Evolutionary conservation across 2,888 invertebrate genomes (phyloP).

Genomic region (Antitype chi): DNA sequence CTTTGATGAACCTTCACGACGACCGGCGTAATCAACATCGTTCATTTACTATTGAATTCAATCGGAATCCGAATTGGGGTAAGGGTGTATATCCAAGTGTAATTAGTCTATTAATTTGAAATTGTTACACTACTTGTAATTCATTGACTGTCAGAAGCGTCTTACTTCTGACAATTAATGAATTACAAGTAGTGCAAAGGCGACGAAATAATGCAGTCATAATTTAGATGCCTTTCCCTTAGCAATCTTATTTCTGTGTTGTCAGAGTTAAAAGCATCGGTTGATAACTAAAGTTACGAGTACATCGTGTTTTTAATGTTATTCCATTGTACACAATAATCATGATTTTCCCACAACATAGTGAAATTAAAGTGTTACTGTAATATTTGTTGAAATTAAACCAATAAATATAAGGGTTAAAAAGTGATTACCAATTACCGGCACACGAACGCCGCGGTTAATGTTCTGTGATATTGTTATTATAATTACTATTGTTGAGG

Average conservation of each 20-base stretch:
- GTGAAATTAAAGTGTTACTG: neutral
- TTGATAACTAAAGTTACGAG: neutral
- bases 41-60: neutral
- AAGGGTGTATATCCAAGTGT: neutral
- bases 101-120: neutral
- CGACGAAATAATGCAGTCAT: too few relatives aligned
- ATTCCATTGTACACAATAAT: neutral
- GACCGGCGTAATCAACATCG: neutral
- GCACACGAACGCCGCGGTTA: slow-evolving; percentile 20
- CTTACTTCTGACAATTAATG: too few relatives aligned
- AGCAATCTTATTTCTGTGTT: too few relatives aligned
- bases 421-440: slow-evolving; percentile 26
- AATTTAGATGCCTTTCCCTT: too few relatives aligned
- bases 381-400: neutral
- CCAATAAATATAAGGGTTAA: slow-evolving; percentile 8
- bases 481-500: slow-evolving; percentile 18
- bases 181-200: too few relatives aligned
- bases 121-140: neutral
- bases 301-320: neutral
- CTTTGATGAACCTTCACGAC: neutral
- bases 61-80: neutral
- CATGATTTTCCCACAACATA: neutral
- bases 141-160: too few relatives aligned
- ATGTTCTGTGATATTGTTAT: slow-evolving; percentile 31
- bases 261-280: neutral